Evolutionary conservation across 1,140 invertebrate species (phyloP).

Genomic region (Brachionus rubens): DNA sequence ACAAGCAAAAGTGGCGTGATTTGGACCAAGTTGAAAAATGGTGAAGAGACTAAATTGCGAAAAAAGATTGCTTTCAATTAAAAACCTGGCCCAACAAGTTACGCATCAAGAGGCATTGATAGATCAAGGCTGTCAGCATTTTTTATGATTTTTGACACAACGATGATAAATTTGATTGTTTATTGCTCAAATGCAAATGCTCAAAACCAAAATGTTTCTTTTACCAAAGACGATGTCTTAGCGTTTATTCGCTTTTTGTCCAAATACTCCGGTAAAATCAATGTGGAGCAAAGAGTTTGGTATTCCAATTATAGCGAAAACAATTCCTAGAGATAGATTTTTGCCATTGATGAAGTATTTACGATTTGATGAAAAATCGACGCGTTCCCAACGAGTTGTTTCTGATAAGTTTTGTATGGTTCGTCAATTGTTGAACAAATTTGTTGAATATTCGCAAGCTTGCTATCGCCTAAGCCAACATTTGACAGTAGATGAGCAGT

Average conservation of each 20-base stretch:
- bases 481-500: conserved; percentile 19
- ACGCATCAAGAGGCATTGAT: conserved; percentile 50
- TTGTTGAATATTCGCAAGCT: not conserved
- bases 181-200: not conserved
- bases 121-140: conserved; percentile 55
- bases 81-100: not conserved
- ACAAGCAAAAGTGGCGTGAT: too few relatives aligned
- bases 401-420: conserved; percentile 8
- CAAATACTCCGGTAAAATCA: conserved; percentile 2
- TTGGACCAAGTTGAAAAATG: not conserved
- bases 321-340: not conserved
- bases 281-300: not conserved
- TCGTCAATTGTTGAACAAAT: not conserved
- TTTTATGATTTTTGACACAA: not conserved
- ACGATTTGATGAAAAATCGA: conserved; percentile 14
- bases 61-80: not conserved
- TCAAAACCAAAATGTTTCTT: not conserved
- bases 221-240: not conserved
- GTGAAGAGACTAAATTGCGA: not conserved
- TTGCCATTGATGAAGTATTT: not conserved
- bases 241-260: not conserved
- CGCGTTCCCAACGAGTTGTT: not conserved
- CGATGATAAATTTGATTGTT: conserved; percentile 8
- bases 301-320: conserved; percentile 15
- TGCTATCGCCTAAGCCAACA: not conserved